Evolutionary conservation across 2,888 invertebrate species (phyloP).

Genomic region (Campoletis raptor): DNA sequence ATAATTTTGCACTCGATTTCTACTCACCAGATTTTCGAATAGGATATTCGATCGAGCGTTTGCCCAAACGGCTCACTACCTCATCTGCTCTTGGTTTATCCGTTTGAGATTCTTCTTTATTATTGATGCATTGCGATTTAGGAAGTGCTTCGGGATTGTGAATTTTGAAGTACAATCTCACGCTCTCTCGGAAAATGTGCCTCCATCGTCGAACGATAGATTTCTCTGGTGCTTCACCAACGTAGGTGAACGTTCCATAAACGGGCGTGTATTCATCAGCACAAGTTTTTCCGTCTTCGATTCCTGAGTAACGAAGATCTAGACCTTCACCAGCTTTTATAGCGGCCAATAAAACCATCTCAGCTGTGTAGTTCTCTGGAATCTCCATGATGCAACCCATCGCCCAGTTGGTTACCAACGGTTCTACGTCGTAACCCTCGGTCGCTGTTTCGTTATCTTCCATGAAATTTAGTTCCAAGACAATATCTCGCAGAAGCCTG

Average conservation of each 20-base stretch:
- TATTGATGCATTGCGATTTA: background rate
- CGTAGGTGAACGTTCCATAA: conserved; percentile 25
- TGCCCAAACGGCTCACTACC: background rate
- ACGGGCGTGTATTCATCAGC: background rate
- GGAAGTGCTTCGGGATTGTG: conserved; percentile 17
- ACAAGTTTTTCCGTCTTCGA: background rate
- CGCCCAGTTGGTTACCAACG: background rate
- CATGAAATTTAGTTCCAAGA: conserved; percentile 12
- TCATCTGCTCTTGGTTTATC: background rate
- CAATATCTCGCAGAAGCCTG: conserved; percentile 14
- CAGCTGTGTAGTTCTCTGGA: background rate
- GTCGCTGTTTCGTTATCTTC: background rate
- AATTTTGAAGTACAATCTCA: conserved; percentile 34
- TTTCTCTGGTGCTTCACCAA: conserved; percentile 15
- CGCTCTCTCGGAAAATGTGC: conserved; percentile 36
- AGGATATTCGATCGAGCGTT: conserved; percentile 36
- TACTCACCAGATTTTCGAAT: conserved; percentile 40
- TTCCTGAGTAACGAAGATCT: conserved; percentile 10
- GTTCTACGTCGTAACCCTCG: conserved; percentile 4
- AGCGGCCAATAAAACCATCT: background rate
- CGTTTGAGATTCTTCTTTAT: background rate
- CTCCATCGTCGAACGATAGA: conserved; percentile 21
- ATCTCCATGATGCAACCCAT: background rate
- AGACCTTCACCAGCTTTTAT: conserved; percentile 8
- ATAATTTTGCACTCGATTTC: background rate